Evolutionary conservation across 2,888 invertebrate genomes (phyloP).

Genomic region (Lasioglossum morio): DNA sequence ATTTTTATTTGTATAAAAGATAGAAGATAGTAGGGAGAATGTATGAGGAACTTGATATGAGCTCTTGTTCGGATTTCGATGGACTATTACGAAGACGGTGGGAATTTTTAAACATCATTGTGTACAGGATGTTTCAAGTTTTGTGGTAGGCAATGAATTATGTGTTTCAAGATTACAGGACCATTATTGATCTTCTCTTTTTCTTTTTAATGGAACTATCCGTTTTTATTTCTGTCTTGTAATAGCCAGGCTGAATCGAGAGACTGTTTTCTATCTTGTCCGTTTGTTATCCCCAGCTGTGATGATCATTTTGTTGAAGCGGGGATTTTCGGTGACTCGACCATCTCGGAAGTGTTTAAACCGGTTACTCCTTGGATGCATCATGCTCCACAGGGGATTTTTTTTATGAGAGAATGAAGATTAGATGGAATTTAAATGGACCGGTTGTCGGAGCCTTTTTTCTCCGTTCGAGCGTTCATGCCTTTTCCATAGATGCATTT

Average conservation of each 20-base stretch:
- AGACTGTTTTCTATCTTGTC: conserved; percentile 1
- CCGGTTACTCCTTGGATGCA: not conserved
- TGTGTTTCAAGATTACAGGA: not conserved
- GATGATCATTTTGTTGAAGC: not conserved
- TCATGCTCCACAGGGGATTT: conserved; percentile 5
- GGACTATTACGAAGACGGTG: not conserved
- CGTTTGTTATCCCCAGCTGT: not conserved
- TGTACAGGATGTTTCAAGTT: not conserved
- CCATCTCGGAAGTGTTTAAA: conserved; percentile 17
- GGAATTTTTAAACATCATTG: not conserved
- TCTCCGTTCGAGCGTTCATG: not conserved
- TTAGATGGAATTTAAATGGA: conserved; percentile 25
- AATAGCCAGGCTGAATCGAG: not conserved
- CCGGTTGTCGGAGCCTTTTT: not conserved
- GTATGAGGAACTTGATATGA: no score
- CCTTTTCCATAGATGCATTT: not conserved
- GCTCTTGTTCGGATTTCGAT: not conserved
- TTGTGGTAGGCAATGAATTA: no score
- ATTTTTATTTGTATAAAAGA: no score
- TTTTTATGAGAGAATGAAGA: not conserved
- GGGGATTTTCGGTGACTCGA: conserved; percentile 17
- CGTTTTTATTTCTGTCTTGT: not conserved
- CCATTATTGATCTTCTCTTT: no score
- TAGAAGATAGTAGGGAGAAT: no score
- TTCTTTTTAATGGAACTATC: not conserved